Evolutionary conservation across 1,140 invertebrate genomes (phyloP), one percentile per base, ranked within the genome.

Genomic region (Cylas formicarius): DNA sequence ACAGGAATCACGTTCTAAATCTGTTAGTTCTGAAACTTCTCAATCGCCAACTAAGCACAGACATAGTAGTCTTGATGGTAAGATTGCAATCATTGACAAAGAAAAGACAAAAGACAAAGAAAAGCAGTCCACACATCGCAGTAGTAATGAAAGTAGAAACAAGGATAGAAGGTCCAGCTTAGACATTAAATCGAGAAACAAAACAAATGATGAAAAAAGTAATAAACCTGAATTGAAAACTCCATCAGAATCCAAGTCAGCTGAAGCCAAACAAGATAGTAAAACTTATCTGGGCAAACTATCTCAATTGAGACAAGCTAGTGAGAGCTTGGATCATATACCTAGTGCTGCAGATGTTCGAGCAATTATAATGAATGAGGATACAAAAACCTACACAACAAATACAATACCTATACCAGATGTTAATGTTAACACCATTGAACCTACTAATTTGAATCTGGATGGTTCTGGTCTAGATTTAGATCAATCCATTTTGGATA

Each of bases 401-500:
- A 59, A 42, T 62, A 65, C 58, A 9, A 32, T 49, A 23, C 31
- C 46, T 7, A 39, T 50, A n/a, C 46, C 38, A 2, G 38, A 39
- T 10, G 4, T 29, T 8, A 28, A 42, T 13, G 19, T 43, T 16
- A 38, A 45, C 11, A 36, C 22, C 18, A 5, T 28, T 16, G 52
- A 53, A 23, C 6, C 43, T 2, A 39, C 56, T 53, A 19, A 68
- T 65, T 36, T 57, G 9, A 54, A 44, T 26, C 22, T 61, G 10
- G 59, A 59, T 33, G 44, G 27, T 2, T 44, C 47, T 21, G 55
- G 56, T 8, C 56, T 66, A 20, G 64, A 66, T 46, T 35, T 66
- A 45, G 66, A 66, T 47, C 70, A 72, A 44, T 60, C 66, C 10
- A 64, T 62, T 42, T 62, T 74, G 37, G 62, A 73, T 43, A 67